Conservation (phyloP, 2,888 invertebrate genomes). For the Drosophila emarginata region DNA sequence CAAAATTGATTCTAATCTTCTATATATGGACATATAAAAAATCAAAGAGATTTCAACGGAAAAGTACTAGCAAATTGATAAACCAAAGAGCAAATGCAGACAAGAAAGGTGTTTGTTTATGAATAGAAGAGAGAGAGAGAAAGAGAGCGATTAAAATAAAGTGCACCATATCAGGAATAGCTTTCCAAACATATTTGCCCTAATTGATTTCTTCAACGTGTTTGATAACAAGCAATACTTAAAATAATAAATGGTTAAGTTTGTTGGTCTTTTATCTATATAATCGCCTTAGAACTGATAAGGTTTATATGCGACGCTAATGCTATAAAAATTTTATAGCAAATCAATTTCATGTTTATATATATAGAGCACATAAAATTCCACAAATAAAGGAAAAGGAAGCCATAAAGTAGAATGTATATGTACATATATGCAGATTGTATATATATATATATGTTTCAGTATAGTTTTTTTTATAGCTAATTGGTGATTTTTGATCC, state of each 20-base stretch:
- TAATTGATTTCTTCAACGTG: neutral
- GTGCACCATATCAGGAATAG: neutral
- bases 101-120: neutral
- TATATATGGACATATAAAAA: neutral
- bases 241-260: neutral
- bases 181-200: constrained; percentile 3
- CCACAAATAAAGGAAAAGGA: neutral
- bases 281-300: constrained; percentile 5
- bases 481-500: constrained; percentile 53
- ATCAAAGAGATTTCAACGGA: neutral
- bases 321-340: constrained; percentile 1
- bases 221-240: neutral
- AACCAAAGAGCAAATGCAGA: neutral
- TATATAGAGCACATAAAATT: neutral
- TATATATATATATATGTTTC: neutral
- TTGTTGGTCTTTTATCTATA: neutral
- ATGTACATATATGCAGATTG: constrained; percentile 18
- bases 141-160: too few relatives aligned
- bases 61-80: neutral
- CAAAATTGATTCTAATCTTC: neutral
- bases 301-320: neutral
- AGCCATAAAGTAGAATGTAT: neutral
- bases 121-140: neutral
- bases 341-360: constrained; percentile 2
- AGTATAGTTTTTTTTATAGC: constrained; percentile 13